Percentiles rank a stretch among this genome's conserved stretches.
These are phyloP conservation scores for Scrobipalpa costella DNA, from an alignment of 2,888 invertebrate genomes.

Conservation along the genomic window DNA sequence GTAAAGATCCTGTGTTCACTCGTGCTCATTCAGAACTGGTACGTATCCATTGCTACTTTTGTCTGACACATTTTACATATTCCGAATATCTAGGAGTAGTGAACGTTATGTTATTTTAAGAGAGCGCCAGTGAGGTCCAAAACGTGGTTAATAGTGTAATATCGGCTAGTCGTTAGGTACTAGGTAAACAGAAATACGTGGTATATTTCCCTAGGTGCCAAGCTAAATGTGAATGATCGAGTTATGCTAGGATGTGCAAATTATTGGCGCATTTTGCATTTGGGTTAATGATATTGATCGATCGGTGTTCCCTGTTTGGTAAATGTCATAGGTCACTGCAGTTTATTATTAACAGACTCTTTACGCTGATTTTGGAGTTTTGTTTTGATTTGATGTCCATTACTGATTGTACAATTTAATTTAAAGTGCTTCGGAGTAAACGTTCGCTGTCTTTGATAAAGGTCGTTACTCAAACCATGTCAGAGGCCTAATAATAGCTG, in stretches of 20 bases:
- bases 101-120: too few relatives aligned
- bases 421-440: too few relatives aligned
- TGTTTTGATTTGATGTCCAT: too few relatives aligned
- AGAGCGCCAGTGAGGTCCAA: background rate
- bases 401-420: too few relatives aligned
- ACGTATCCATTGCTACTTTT: background rate
- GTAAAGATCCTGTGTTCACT: background rate
- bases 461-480: too few relatives aligned
- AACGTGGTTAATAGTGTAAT: background rate
- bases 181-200: background rate
- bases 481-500: too few relatives aligned
- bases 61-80: too few relatives aligned
- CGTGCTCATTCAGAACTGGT: background rate
- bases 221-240: background rate
- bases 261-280: conserved; percentile 6
- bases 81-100: too few relatives aligned
- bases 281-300: conserved; percentile 6
- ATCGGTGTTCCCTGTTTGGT: background rate
- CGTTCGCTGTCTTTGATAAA: too few relatives aligned
- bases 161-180: background rate
- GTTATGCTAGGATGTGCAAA: background rate
- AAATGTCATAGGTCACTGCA: background rate
- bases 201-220: conserved; percentile 9
- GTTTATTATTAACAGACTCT: too few relatives aligned
- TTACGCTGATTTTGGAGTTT: too few relatives aligned